Evolutionary conservation across 2,113 vertebrate species (phyloP).

Genomic region (Butorides virescens): DNA sequence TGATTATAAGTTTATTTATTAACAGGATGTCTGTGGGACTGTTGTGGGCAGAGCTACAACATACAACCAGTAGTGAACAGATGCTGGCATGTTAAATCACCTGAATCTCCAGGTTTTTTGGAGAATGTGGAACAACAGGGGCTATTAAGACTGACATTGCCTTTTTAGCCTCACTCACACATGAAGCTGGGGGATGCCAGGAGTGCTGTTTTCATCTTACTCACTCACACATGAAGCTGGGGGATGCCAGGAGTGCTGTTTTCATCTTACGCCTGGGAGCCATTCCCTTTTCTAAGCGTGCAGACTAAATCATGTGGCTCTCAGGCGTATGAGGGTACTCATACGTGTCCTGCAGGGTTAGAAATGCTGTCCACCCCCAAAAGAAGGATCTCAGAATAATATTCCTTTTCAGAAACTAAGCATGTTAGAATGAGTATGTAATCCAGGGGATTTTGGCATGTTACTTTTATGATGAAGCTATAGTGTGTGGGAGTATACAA

Average conservation of each 20-base stretch:
- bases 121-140: not conserved
- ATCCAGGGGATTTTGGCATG: not conserved
- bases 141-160: not conserved
- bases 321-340: not conserved
- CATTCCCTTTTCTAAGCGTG: not conserved
- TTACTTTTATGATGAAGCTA: not conserved
- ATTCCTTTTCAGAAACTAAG: not conserved
- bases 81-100: not conserved
- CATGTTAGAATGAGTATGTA: not conserved
- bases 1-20: not conserved
- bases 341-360: not conserved
- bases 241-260: not conserved
- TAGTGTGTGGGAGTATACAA: not conserved
- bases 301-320: not conserved
- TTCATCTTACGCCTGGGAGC: not conserved
- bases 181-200: not conserved
- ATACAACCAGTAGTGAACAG: not conserved
- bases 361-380: not conserved
- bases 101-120: rapidly evolving
- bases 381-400: not conserved
- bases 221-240: not conserved
- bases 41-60: not conserved
- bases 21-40: not conserved
- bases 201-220: not conserved
- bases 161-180: not conserved